phyloP scores from a whole-genome alignment of 2,888 invertebrate species.

The Mythimna lalbum region DNA sequence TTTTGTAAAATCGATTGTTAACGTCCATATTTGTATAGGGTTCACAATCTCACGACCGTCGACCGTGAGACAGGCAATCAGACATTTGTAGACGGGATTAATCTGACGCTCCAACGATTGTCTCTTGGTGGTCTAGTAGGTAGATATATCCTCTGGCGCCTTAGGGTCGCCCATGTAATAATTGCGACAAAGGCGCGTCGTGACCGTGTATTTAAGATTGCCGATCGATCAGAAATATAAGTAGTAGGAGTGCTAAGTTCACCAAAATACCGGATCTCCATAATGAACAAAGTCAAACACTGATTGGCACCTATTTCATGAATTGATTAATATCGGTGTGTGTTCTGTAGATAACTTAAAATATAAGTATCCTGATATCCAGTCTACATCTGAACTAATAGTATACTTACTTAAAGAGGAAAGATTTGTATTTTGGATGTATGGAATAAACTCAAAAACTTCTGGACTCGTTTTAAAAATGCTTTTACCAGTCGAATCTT shows the following conservation, averaged over 20 bases:
- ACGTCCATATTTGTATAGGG: background rate
- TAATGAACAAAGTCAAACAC: background rate
- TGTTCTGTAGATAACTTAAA: no score
- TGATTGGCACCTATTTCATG: no score
- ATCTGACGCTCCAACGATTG: background rate
- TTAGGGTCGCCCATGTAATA: background rate
- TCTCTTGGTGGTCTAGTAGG: background rate
- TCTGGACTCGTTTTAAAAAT: no score
- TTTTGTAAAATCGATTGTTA: background rate
- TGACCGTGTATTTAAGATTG: constrained; percentile 5
- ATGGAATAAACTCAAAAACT: no score
- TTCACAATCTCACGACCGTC: no score
- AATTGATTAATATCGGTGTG: background rate
- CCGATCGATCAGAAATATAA: background rate
- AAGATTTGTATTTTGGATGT: no score
- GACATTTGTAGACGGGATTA: background rate
- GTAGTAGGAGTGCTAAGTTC: background rate
- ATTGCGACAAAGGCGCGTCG: background rate
- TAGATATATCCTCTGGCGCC: background rate
- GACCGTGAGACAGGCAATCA: background rate
- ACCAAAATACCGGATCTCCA: constrained; percentile 1
- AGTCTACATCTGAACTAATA: no score
- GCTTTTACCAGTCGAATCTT: no score
- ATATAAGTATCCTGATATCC: no score
- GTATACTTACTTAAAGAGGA: no score